Evolutionary conservation across 2,797 vertebrate genomes (phyloP), one percentile per base, ranked within the genome.

Genomic region (Buceros bicornis): DNA sequence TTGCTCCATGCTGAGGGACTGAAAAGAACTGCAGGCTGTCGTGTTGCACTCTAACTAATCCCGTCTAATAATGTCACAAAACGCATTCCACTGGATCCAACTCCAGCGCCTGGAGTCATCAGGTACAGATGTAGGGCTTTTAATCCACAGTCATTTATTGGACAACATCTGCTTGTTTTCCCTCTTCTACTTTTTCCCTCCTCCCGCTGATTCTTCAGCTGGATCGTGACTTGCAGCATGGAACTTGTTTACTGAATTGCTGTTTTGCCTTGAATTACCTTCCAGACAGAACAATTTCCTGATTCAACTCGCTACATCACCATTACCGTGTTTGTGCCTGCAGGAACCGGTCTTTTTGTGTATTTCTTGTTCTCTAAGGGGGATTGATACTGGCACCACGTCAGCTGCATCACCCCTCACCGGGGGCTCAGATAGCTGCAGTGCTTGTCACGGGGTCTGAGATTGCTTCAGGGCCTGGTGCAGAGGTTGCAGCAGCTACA

Each of bases 51-150:
- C 18, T 13, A 25, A 10, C 31, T 22, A 29, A 26, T 19, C 28
- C 42, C 4, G 3, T 26, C 33, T 26, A 24, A 37, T 5, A 19
- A 7, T 65, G 58, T 47, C 29, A 11, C 31, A 21, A 31, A 65
- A 73, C 0, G 0, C 53, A 7, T 42, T 28, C 56, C 11, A 1
- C 16, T 17, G 28, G 21, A 31, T 21, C 28, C 22, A 31, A 0
- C 13, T 60, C 29, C 19, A 17, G 29, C 31, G 29, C 37, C 35
- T 26, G 13, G 7, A 14, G 13, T 50, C 73, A 35, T 25, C n/a
- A 33, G 22, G 3, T 11, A 16, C 29, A 16, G 25, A 1, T 2
- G 8, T 15, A 40, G 16, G 4, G 13, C 19, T 47, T 29, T 56
- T 29, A 53, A 51, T n/a, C 35, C 43, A 51, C 61, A n/a, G 20